phyloP scores from a whole-genome alignment of 2,888 invertebrate genomes.

The Andrena marginata region DNA sequence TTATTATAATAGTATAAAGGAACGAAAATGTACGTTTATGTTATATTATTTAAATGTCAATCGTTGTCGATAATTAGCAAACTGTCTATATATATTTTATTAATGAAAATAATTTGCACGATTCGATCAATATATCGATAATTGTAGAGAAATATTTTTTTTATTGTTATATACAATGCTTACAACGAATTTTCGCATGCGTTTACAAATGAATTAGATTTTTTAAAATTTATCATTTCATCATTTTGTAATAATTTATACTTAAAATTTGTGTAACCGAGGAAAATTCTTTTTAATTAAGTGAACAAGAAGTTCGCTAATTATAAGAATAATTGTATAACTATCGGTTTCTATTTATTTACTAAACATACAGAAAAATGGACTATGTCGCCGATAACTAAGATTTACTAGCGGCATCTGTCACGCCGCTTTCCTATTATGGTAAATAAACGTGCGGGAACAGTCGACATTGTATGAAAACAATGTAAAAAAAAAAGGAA shows the following conservation, averaged over 20 bases:
- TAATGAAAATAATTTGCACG: neutral
- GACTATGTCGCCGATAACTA: neutral
- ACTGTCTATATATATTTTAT: neutral
- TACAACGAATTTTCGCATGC: too few species aligned
- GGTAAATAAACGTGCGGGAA: conserved; percentile 45
- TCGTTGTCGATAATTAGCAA: neutral
- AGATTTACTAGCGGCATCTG: conserved; percentile 57
- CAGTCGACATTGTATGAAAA: conserved; percentile 52
- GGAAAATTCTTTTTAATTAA: too few species aligned
- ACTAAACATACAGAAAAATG: neutral
- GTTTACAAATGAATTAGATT: too few species aligned
- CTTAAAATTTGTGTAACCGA: too few species aligned
- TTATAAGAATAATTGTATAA: neutral
- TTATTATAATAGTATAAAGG: too few species aligned
- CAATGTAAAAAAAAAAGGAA: conserved; percentile 49
- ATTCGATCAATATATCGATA: neutral
- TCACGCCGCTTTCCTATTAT: conserved; percentile 32
- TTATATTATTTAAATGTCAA: neutral
- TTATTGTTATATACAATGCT: too few species aligned
- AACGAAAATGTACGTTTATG: too few species aligned
- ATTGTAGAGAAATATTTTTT: neutral
- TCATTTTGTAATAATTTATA: too few species aligned
- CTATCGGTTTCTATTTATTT: neutral
- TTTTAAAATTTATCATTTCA: too few species aligned
- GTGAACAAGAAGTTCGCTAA: too few species aligned